Evolutionary conservation across 2,797 vertebrate species (phyloP).

Genomic region (Thripadectes ignobilis): DNA sequence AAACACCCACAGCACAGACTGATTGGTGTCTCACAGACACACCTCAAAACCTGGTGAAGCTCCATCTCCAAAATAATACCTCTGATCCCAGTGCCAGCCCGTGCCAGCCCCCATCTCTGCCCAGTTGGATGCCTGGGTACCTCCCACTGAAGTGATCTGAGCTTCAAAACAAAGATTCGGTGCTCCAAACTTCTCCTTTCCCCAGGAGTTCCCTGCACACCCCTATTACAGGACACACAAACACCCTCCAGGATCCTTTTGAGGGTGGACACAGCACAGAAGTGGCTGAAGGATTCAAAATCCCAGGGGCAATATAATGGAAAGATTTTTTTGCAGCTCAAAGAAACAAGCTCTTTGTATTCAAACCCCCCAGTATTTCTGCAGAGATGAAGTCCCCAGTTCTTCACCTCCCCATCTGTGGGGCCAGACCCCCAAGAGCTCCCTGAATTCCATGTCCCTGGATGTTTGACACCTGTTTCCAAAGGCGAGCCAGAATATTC

Average conservation of each 20-base stretch:
- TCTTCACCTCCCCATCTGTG: background rate
- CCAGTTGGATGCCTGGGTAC: rapidly evolving
- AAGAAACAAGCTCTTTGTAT: background rate
- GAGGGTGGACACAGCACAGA: background rate
- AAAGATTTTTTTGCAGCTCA: background rate
- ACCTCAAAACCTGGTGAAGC: background rate
- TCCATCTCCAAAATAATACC: background rate
- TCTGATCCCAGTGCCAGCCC: background rate
- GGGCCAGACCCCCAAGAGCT: background rate
- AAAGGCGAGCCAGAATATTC: background rate
- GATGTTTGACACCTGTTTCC: background rate
- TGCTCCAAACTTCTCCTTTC: background rate
- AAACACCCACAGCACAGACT: background rate
- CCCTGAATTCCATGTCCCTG: background rate
- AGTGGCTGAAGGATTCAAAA: background rate
- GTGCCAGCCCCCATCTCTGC: background rate
- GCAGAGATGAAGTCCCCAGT: background rate
- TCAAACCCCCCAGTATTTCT: background rate
- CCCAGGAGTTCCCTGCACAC: background rate
- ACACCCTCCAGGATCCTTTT: background rate
- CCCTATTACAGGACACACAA: rapidly evolving
- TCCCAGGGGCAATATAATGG: background rate
- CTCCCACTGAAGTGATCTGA: background rate
- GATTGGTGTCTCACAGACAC: background rate
- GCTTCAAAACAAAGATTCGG: background rate